Base-by-base conservation (phyloP, 2,888 invertebrate genomes). In the Cantharis rufa region DNA sequence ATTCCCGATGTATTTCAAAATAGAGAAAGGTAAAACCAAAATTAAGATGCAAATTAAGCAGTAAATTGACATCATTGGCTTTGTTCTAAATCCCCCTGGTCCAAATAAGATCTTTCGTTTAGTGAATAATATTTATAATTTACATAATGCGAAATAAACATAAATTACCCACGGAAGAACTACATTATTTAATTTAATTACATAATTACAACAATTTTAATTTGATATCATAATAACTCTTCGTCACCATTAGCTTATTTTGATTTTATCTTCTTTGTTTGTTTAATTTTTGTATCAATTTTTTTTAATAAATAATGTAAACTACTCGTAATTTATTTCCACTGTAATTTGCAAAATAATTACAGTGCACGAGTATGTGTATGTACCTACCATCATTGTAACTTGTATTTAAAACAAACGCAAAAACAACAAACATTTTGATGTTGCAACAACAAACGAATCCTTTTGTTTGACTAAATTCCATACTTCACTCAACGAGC, bases 401-500 rank as follows among this genome's bases (percentile, higher is more conserved):
- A n/a, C n/a, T 48, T n/a, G 48, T 7, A 48, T 48, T 48, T 48
- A 48, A 48, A n/a, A n/a, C 48, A 48, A 48, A 48, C n/a, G 48
- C 28, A 71, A 66, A 77, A 71, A 66, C 73, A 69, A 66, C 71
- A 74, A 77, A 80, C 74, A 80, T 72, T 74, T 76, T 73, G 71
- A 73, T 69, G 73, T 74, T 74, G 76, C 69, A 78, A 79, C 75
- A 80, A 80, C 78, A 76, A 80, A 79, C 74, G 70, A 77, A 79
- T 74, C 79, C 80, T 80, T 82, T 83, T 82, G 82, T 82, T 83
- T 83, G 79, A 79, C 78, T 81, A 81, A 80, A 81, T 81, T 83
- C 81, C 81, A 82, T 83, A 82, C 81, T 81, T 84, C 84, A 81
- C 80, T 84, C 84, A 80, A 78, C 84, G 76, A 72, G 72, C 80